Percentiles rank a stretch among this genome's conserved stretches.
phyloP scores from a whole-genome alignment of 2,797 vertebrate species.

The Phrynocephalus vlangalii region DNA sequence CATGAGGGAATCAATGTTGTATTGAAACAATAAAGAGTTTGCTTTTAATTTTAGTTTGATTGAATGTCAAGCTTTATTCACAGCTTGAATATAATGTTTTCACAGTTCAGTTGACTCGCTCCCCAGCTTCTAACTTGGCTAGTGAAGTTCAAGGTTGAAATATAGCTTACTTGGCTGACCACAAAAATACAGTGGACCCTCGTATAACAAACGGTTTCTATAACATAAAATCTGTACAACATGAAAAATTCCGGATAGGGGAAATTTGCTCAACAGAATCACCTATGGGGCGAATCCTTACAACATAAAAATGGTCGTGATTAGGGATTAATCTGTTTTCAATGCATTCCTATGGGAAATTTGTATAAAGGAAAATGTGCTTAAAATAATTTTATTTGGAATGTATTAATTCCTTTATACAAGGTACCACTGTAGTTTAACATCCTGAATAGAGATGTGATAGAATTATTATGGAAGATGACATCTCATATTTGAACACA shows the following conservation, averaged over 20 bases:
- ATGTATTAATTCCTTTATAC: too few relatives aligned
- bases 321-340: too few relatives aligned
- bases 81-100: neutral
- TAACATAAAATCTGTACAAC: too few relatives aligned
- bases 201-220: too few relatives aligned
- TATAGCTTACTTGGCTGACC: neutral
- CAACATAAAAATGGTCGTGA: too few relatives aligned
- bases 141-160: neutral
- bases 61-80: neutral
- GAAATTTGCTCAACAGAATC: too few relatives aligned
- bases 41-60: constrained; percentile 34
- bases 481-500: neutral
- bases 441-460: neutral
- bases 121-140: neutral
- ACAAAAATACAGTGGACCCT: neutral
- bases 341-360: too few relatives aligned
- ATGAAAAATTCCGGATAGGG: too few relatives aligned
- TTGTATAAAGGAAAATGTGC: too few relatives aligned
- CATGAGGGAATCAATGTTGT: constrained; percentile 78
- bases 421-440: neutral
- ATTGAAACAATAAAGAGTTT: constrained; percentile 69
- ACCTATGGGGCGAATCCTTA: too few relatives aligned
- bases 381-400: too few relatives aligned
- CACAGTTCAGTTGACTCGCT: neutral
- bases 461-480: too few relatives aligned